Evolutionary conservation across 2,797 vertebrate genomes (phyloP).

Genomic region (Chelonia mydas): DNA sequence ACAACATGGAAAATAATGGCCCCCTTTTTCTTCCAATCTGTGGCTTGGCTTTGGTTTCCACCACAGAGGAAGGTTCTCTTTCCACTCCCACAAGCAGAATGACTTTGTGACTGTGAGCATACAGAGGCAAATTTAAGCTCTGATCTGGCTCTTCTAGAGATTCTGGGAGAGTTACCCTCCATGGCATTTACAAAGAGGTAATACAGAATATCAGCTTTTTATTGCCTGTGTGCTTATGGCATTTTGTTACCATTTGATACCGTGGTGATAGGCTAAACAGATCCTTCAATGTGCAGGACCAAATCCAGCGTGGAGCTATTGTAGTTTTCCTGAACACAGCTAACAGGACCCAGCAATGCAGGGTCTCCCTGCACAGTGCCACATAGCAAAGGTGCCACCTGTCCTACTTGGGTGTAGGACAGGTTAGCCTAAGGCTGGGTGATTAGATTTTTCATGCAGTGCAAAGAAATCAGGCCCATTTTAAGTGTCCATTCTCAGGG

Average conservation of each 20-base stretch:
- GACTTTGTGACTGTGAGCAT: not conserved
- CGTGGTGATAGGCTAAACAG: not conserved
- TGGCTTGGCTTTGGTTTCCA: not conserved
- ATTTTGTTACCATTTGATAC: not conserved
- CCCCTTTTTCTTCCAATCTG: not conserved
- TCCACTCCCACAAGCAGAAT: not conserved
- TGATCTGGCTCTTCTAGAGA: not conserved
- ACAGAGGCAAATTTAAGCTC: not conserved
- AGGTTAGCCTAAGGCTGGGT: not conserved
- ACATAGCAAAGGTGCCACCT: not conserved
- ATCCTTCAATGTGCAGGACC: not conserved
- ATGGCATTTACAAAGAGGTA: not conserved
- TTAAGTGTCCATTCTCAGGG: not conserved
- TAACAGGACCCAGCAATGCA: not conserved
- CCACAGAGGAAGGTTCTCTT: not conserved
- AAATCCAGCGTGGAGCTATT: not conserved
- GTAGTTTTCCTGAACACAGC: not conserved
- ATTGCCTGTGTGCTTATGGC: not conserved
- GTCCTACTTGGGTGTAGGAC: not conserved
- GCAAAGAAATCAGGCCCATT: not conserved
- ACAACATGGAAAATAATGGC: not conserved
- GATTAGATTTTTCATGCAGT: not conserved
- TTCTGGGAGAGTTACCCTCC: not conserved
- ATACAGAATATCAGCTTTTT: not conserved
- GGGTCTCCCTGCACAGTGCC: not conserved